Conservation (phyloP, 1,140 invertebrate genomes). For the Penaeus indicus region DNA sequence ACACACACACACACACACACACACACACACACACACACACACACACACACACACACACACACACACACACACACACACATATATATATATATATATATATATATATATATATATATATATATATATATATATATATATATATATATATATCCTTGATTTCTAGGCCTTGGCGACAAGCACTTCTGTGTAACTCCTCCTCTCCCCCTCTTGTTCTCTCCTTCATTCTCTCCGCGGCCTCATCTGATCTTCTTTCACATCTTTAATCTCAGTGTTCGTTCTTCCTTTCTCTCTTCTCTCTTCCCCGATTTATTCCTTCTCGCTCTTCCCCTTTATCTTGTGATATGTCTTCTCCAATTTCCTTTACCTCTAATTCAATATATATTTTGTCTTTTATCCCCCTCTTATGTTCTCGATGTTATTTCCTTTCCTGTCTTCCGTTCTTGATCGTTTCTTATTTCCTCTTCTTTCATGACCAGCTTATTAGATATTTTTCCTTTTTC, state of each 20-base stretch:
- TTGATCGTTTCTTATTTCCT: too few relatives aligned
- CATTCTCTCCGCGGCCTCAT: background rate
- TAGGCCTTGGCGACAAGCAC: too few relatives aligned
- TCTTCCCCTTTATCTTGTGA: too few relatives aligned
- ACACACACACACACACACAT: background rate
- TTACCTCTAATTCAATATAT: too few relatives aligned
- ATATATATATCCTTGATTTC: background rate
- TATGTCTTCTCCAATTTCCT: too few relatives aligned
- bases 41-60: background rate
- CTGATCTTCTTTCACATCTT: background rate
- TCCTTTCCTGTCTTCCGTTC: too few relatives aligned
- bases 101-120: conserved; percentile 30
- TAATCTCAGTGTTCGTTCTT: background rate
- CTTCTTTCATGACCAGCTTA: too few relatives aligned
- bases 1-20: background rate
- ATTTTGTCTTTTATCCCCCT: too few relatives aligned
- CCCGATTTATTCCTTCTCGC: too few relatives aligned
- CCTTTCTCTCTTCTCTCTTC: background rate
- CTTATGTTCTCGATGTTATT: too few relatives aligned
- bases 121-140: conserved; percentile 7
- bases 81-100: conserved; percentile 12
- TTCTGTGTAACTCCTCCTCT: background rate
- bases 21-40: background rate
- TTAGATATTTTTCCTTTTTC: too few relatives aligned
- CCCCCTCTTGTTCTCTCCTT: conserved; percentile 13